Evolutionary conservation across 2,888 invertebrate genomes (phyloP), one percentile per base, ranked within the genome.

Genomic region (Asteroscopus sphinx): DNA sequence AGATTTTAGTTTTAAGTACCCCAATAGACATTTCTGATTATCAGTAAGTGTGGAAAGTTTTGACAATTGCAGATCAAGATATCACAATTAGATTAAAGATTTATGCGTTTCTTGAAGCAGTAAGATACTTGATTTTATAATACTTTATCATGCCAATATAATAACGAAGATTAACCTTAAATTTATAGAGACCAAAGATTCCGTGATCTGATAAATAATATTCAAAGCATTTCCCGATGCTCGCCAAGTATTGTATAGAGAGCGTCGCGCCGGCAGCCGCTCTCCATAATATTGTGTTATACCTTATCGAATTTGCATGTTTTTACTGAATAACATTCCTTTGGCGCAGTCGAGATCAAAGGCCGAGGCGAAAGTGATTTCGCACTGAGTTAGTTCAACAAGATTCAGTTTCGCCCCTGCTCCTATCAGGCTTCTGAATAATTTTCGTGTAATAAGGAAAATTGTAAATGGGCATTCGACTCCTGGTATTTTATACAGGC

Each of bases 231-330:
- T 74, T 71, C 73, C 73, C 75, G 76, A 76, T 80, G 74, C 74
- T 76, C 73, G 74, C 76, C 77, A 58, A 78, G 83, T 80, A 82
- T 83, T 81, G 86, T 83, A 77, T 73, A 78, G 71, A 71, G 75
- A 77, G 56, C 77, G 75, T 59, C 73, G 76, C 79, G 75, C 68
- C 83, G 81, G 81, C 88, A 84, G 83, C 86, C 76, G 86, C 85
- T 88, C 86, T 85, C 81, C 83, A 86, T 90, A 92, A 93, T 92
- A 93, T 93, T 93, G 92, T 93, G 91, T 94, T 93, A 93, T 93
- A 93, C 92, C 91, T 93, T 93, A 94, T 94, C 93, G 92, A 93
- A 94, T 94, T 94, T 94, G 92, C 94, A 94, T 94, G 93, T 94
- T 94, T 94, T 94, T 94, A 93, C 94, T 92, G 93, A 92, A 93